phyloP scores from a whole-genome alignment of 1,140 invertebrate species.

The Lepidurus couesii region DNA sequence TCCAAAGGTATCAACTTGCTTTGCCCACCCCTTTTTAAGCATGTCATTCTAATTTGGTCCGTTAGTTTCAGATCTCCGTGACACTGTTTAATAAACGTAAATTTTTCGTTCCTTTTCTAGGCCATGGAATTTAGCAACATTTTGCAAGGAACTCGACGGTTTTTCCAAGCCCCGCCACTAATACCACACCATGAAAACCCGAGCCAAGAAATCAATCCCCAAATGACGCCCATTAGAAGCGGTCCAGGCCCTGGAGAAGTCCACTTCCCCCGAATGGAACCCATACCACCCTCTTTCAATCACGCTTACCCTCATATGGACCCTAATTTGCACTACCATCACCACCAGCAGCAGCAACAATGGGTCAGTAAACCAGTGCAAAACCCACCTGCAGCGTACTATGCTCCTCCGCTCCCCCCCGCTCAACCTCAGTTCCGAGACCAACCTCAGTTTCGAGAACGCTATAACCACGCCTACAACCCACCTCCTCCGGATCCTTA shows the following conservation, averaged over 20 bases:
- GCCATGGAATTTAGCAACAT: background rate
- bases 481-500: background rate
- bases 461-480: background rate
- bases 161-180: background rate
- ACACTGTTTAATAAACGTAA: no score
- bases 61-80: no score
- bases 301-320: background rate
- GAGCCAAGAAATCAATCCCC: constrained; percentile 8
- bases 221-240: background rate
- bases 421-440: background rate
- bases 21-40: background rate
- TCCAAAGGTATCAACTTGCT: background rate
- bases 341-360: background rate
- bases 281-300: background rate
- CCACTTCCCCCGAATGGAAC: background rate
- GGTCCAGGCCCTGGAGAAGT: constrained; percentile 6
- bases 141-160: background rate
- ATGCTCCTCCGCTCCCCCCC: background rate
- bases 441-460: background rate
- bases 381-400: background rate
- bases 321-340: background rate
- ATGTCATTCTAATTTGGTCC: background rate
- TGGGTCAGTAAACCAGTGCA: background rate
- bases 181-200: background rate
- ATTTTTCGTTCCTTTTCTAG: background rate